phyloP scores from a whole-genome alignment of 1,140 invertebrate genomes.

The Asobara japonica region DNA sequence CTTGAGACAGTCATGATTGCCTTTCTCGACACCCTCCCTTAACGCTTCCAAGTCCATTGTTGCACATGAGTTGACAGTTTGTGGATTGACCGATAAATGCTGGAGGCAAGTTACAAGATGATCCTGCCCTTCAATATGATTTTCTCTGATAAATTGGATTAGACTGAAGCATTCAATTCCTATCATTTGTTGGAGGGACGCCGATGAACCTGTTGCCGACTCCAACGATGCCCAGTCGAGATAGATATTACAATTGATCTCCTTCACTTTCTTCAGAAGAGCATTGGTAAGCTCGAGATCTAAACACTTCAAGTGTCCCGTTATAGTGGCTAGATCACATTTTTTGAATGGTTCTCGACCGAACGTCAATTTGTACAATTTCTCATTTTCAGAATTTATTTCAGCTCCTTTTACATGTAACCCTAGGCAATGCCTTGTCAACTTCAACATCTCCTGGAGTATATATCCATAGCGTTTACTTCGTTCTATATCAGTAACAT shows the following conservation, averaged over 20 bases:
- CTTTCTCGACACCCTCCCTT: slow-evolving; percentile 27
- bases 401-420: slow-evolving; percentile 6
- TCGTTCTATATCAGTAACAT: slow-evolving; percentile 31
- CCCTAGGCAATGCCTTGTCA: slow-evolving; percentile 40
- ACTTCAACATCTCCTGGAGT: slow-evolving; percentile 48
- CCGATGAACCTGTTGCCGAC: slow-evolving; percentile 45
- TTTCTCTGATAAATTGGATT: slow-evolving; percentile 40
- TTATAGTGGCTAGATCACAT: slow-evolving; percentile 25
- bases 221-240: slow-evolving; percentile 54
- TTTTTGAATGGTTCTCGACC: slow-evolving; percentile 38
- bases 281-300: slow-evolving; percentile 43
- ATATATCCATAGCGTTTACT: slow-evolving; percentile 47
- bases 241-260: slow-evolving; percentile 53
- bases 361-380: slow-evolving; percentile 55
- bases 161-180: slow-evolving; percentile 52
- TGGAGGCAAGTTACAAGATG: slow-evolving; percentile 47
- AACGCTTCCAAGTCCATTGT: slow-evolving; percentile 46
- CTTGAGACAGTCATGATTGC: slow-evolving; percentile 39
- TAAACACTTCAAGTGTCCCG: slow-evolving; percentile 36
- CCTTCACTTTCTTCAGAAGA: slow-evolving; percentile 50
- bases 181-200: slow-evolving; percentile 54
- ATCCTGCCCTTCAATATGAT: slow-evolving; percentile 38
- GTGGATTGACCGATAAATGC: slow-evolving; percentile 48
- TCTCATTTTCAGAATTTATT: slow-evolving; percentile 32
- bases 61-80: background rate